Percentiles rank a stretch among this genome's conserved stretches.
phyloP scores from a whole-genome alignment of 2,888 invertebrate species.

The Zygothrica quintamaculata region DNA sequence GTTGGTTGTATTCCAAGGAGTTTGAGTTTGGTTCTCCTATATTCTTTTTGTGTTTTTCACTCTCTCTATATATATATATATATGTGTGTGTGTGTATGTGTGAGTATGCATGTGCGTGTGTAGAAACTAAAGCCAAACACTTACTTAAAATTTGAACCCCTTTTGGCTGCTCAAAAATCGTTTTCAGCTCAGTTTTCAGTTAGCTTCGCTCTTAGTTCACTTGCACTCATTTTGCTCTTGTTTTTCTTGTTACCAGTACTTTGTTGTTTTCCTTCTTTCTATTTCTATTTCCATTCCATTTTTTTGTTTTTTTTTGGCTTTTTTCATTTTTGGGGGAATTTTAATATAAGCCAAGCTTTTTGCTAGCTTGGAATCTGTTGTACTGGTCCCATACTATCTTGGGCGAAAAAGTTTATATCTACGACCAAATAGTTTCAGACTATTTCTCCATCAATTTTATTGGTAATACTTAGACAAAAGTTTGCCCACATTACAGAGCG shows the following conservation, averaged over 20 bases:
- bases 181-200: conserved; percentile 59
- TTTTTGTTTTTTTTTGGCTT: conserved; percentile 12
- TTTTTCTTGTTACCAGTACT: conserved; percentile 25
- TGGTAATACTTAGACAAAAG: conserved; percentile 79
- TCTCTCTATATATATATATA: too few species aligned
- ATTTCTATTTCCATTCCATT: not conserved
- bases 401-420: conserved; percentile 70
- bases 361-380: conserved; percentile 50
- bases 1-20: too few species aligned
- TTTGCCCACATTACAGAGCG: conserved; percentile 63
- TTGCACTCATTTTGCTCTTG: conserved; percentile 50
- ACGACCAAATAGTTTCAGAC: conserved; percentile 78
- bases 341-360: conserved; percentile 74
- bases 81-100: too few species aligned
- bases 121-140: conserved; percentile 40
- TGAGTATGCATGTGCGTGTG: too few species aligned
- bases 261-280: conserved; percentile 7
- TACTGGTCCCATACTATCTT: conserved; percentile 16
- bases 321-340: conserved; percentile 51
- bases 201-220: conserved; percentile 63
- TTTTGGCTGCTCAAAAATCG: conserved; percentile 56
- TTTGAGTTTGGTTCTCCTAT: conserved; percentile 19
- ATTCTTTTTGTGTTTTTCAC: conserved; percentile 10
- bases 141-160: conserved; percentile 58
- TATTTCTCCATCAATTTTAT: conserved; percentile 80